Base-by-base conservation (phyloP, 2,888 invertebrate genomes). In the Synergus umbraculus region DNA sequence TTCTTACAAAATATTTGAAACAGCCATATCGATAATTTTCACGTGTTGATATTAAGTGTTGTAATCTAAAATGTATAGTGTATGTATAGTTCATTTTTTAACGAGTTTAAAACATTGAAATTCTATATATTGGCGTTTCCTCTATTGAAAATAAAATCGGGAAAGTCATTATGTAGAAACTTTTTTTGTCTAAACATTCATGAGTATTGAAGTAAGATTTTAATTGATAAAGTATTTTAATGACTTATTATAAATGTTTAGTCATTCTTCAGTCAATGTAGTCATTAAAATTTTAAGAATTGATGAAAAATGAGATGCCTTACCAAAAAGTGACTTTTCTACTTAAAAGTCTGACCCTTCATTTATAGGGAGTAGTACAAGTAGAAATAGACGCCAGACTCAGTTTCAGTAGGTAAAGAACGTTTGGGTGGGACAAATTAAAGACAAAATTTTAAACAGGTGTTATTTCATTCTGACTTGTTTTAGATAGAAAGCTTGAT, bases 401-500 rank as follows among this genome's bases (percentile, higher is more conserved):
- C 66, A 44, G 0, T 67, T 44, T 44, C 44, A 67, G 66, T 67
- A 22, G 44, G 44, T 10, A 67, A 44, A 67, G 66, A 18, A 18
- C n/a, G 7, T 58, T 58, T 58, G 9, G 2, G 58, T 18, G 2
- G 18, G 58, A 58, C 58, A 10, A 15, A 1, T 18, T 9, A 1
- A 18, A 44, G 18, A 10, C 3, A 9, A 58, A 18, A 18, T 13
- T 8, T 54, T 2, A n/a, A 54, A n/a, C n/a, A 49, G 15, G 2
- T 5, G n/a, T n/a, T 54, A 54, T 54, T 54, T 54, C 8, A 54
- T 54, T n/a, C 2, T 8, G 8, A 37, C 37, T 5, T 37, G 5
- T 37, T 37, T 37, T 37, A 37, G 5, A 37, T 37, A 29, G 29
- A 29, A 29, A 29, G 29, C 3, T 3, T 3, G 5, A 49, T 15